Evolutionary conservation across 2,797 vertebrate genomes (phyloP), one percentile per base, ranked within the genome.

Genomic region (Dipus sagitta): DNA sequence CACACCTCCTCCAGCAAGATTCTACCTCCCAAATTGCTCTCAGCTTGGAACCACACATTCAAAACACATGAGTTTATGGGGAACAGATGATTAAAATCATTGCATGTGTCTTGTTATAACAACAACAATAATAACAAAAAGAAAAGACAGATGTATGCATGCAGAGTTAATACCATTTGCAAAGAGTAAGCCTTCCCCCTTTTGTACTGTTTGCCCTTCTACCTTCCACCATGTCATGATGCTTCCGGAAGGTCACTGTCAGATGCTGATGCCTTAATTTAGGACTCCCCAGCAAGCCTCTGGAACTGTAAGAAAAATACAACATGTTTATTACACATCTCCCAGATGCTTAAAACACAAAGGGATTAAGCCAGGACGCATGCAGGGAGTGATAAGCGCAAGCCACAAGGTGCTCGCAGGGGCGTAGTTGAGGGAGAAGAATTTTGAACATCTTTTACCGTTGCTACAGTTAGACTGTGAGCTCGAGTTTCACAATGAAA

Each of bases 401-500:
- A 17, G 15, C 21, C 74, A 62, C 26, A 82, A 30, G 75, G 52
- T 20, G 9, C 80, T 83, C 60, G 78, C n/a, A 68, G 62, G 38
- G 21, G 62, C 28, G 2, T 38, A 77, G 54, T 71, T 74, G 72
- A 60, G n/a, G 32, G 52, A 62, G 80, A 74, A 87, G n/a, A n/a
- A 75, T 65, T 86, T 92, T 62, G 47, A 52, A 77, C 82, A 81
- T 86, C 20, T 87, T 81, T 78, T 86, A 65, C 9, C 82, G 7
- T 70, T 67, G 13, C 2, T 54, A 1, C 8, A 92, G n/a, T 1
- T 75, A 74, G 91, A 88, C 38, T 86, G 15, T 76, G 58, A 89
- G 12, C 86, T 32, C 85, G 60, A 82, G 52, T 92, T 78, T 88
- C 32, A 71, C 89, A 72, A 72, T 65, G 34, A 82, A 70, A 88